phyloP scores from a whole-genome alignment of 2,888 invertebrate genomes.

The Hypomecis atomaria region DNA sequence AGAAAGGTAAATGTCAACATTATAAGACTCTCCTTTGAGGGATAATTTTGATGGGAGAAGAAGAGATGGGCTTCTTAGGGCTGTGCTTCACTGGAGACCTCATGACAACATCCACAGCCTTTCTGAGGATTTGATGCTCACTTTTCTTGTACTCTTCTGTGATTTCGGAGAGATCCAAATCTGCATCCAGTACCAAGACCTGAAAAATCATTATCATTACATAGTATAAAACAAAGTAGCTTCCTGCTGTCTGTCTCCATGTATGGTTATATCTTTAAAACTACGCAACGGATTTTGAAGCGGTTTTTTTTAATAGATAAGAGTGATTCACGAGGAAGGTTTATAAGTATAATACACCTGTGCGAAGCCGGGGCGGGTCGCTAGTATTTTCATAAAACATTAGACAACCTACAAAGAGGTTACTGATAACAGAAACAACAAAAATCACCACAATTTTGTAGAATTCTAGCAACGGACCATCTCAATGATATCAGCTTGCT shows the following conservation, averaged over 20 bases:
- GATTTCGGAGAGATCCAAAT: constrained; percentile 87
- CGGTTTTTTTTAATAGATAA: no score
- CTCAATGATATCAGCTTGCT: no score
- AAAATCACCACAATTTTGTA: not conserved
- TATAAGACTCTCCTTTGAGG: constrained; percentile 72
- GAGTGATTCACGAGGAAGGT: no score
- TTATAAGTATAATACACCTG: no score
- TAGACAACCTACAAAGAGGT: not conserved
- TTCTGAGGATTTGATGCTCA: constrained; percentile 80
- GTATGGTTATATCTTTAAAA: no score
- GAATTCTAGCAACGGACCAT: no score
- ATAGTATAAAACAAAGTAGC: no score
- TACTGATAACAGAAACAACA: no score
- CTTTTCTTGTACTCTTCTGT: constrained; percentile 86
- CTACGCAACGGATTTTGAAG: no score
- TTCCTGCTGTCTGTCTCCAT: no score
- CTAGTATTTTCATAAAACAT: not conserved
- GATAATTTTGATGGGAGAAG: constrained; percentile 71
- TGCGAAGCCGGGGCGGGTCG: no score
- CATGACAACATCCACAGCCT: constrained; percentile 80
- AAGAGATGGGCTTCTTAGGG: constrained; percentile 75
- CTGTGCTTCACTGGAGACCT: constrained; percentile 76
- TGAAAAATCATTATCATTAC: no score
- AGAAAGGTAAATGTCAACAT: constrained; percentile 43
- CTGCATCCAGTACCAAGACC: constrained; percentile 88